Evolutionary conservation across 2,113 vertebrate genomes (phyloP).

Genomic region (Channa argus): DNA sequence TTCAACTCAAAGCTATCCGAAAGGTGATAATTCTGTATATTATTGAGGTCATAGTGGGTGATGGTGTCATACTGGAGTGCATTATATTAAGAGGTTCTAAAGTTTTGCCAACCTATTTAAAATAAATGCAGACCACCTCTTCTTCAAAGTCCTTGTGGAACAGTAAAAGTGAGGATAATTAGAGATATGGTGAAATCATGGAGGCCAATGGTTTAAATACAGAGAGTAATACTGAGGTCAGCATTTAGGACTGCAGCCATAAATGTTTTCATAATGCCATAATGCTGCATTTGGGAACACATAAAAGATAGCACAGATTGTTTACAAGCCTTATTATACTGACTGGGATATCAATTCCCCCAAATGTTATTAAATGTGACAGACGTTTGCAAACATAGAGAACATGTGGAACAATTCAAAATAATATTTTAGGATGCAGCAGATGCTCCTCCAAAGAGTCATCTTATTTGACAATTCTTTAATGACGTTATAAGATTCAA

Average conservation of each 20-base stretch:
- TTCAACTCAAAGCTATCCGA: too few relatives aligned
- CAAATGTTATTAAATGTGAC: not conserved
- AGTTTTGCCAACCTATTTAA: too few relatives aligned
- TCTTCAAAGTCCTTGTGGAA: slow-evolving; percentile 26
- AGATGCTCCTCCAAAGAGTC: too few relatives aligned
- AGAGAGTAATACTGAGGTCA: not conserved
- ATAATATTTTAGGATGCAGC: too few relatives aligned
- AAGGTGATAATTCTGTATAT: too few relatives aligned
- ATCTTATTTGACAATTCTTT: too few relatives aligned
- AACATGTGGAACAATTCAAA: not conserved
- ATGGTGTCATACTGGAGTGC: too few relatives aligned
- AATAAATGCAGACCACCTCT: too few relatives aligned
- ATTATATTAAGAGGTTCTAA: too few relatives aligned
- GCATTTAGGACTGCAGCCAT: not conserved
- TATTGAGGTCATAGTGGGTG: too few relatives aligned
- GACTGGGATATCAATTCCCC: not conserved
- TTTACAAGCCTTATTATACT: not conserved
- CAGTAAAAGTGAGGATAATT: slow-evolving; percentile 13
- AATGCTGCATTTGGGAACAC: not conserved
- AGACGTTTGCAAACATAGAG: not conserved
- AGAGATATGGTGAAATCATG: not conserved
- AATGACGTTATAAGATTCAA: too few relatives aligned
- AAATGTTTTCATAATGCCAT: not conserved
- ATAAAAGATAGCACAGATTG: not conserved
- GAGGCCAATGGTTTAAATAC: not conserved